Percentiles rank a stretch among this genome's conserved stretches.
These are phyloP conservation scores for Poecile atricapillus DNA, from an alignment of 2,113 vertebrate genomes.

Conservation along the genomic window DNA sequence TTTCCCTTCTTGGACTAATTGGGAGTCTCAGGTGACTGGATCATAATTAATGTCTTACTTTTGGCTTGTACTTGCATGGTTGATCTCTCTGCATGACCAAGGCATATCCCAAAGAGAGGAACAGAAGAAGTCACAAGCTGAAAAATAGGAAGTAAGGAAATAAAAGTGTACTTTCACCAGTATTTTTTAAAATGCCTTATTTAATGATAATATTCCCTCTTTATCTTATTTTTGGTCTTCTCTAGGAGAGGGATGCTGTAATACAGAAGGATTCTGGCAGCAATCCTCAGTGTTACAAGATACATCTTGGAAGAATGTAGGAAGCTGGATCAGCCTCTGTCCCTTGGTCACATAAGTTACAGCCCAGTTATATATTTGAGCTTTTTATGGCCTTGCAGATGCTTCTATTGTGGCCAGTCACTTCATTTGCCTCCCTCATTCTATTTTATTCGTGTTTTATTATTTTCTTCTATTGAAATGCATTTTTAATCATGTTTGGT, in stretches of 20 bases:
- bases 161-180: background rate
- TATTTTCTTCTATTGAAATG: background rate
- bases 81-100: conserved; percentile 2
- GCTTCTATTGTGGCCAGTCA: background rate
- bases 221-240: background rate
- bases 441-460: background rate
- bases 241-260: background rate
- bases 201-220: background rate
- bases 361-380: background rate
- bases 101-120: background rate
- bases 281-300: background rate
- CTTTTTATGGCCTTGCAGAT: background rate
- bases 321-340: conserved; percentile 7
- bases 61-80: background rate
- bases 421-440: background rate
- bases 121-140: background rate
- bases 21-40: background rate
- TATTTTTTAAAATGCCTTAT: background rate
- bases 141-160: background rate
- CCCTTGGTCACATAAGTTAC: background rate
- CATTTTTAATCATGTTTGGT: background rate
- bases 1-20: background rate
- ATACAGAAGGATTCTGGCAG: background rate
- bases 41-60: conserved; percentile 2
- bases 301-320: background rate